phyloP scores from a whole-genome alignment of 2,888 invertebrate genomes.

The Platyscelio sp. region DNA sequence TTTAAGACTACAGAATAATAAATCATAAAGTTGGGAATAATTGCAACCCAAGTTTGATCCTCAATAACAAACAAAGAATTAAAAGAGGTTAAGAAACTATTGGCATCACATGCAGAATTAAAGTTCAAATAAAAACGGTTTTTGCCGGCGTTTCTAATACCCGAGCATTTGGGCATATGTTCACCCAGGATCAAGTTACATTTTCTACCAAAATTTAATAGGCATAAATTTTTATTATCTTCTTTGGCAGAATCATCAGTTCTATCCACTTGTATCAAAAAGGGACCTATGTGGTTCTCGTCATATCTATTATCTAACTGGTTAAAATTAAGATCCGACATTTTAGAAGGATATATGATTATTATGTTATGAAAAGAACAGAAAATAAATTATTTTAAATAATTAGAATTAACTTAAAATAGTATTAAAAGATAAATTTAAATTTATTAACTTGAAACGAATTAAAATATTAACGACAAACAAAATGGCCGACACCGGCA shows the following conservation, averaged over 20 bases:
- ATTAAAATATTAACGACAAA: too few species aligned
- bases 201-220: not conserved
- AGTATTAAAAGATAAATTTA: too few species aligned
- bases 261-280: not conserved
- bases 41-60: not conserved
- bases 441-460: too few species aligned
- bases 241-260: not conserved
- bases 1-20: not conserved
- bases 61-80: not conserved
- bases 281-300: not conserved
- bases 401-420: too few species aligned
- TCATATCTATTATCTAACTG: not conserved
- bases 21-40: not conserved
- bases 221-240: not conserved
- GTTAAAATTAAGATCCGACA: too few species aligned
- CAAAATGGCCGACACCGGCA: too few species aligned
- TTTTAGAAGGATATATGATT: too few species aligned
- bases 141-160: not conserved
- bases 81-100: not conserved
- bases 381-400: too few species aligned
- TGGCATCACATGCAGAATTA: not conserved
- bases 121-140: not conserved
- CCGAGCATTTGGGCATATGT: not conserved
- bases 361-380: too few species aligned
- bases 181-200: not conserved